Base-by-base conservation (phyloP, 2,113 vertebrate species). In the Brachirus orientalis region DNA sequence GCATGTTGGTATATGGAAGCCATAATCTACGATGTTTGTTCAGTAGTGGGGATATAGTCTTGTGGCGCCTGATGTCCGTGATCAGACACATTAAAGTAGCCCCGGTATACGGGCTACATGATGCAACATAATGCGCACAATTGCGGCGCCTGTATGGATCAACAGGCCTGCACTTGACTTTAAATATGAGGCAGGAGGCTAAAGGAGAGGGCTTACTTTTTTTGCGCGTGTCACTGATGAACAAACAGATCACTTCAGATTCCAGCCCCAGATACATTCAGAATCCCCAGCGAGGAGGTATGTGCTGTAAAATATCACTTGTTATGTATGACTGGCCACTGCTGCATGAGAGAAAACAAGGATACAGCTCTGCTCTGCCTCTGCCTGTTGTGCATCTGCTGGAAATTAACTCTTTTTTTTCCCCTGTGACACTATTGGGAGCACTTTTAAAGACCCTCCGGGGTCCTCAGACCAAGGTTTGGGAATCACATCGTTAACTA, bases 71-170 rank as follows among this genome's bases (percentile, higher is more conserved):
- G 62, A 19, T 46, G 65, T 17, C 48, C 5, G n/a, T 35, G 1
- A 50, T 62, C 36, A 72, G 16, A 69, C 3, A 62, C 55, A 71
- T 36, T 50, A 65, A 55, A 63, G 1, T 8, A 3, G 19, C 12
- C 56, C 18, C 41, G 37, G 38, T 36, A 13, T 22, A 33, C 54
- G 18, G 10, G 46, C 17, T 10, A 19, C 46, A 40, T 86, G 71
- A 78, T 78, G 80, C 56, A 80, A 85, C 41, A 4, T 1, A 9
- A 69, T 55, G 63, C 14, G 48, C 3, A 20, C 47, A 62, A 61
- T 76, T 76, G 74, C 67, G 63, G 19, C 10, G 2, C 5, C 13
- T 8, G 18, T 47, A 45, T 38, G 52, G 46, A 77, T 60, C 59
- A 75, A 41, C 60, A 37, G 52, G 33, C 43, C 10, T 18, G 1